Evolutionary conservation across 2,888 invertebrate genomes (phyloP).

Genomic region (Amphipoea lucens): DNA sequence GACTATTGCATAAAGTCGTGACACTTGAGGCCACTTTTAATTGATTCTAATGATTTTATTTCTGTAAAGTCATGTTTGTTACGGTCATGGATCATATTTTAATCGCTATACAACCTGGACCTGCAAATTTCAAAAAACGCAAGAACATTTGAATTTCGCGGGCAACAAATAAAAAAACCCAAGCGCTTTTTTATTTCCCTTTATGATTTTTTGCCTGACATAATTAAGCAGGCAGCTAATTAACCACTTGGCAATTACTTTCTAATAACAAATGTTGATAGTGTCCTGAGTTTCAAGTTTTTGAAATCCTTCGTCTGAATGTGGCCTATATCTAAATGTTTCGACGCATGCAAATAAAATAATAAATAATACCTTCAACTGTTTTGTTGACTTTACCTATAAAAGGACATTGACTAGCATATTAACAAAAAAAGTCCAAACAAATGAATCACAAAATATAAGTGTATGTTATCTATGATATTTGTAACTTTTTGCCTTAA

Average conservation of each 20-base stretch:
- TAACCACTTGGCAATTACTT: not conserved
- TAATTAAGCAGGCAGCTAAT: not conserved
- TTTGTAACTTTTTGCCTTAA: slow-evolving; percentile 2
- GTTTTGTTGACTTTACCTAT: not conserved
- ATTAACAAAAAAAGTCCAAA: not conserved
- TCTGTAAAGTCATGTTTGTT: no score
- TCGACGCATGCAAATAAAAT: not conserved
- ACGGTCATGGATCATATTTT: no score
- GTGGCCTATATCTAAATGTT: not conserved
- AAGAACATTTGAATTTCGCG: no score
- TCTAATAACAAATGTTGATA: not conserved
- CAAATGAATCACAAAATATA: slow-evolving; percentile 2
- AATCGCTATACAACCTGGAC: no score
- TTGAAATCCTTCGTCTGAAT: not conserved
- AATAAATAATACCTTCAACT: not conserved
- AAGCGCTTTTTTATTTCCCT: no score
- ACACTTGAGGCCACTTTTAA: no score
- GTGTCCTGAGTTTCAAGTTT: no score
- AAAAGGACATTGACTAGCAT: not conserved
- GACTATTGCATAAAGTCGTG: no score
- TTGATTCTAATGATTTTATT: no score
- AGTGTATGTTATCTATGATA: slow-evolving; percentile 9
- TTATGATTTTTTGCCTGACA: no score
- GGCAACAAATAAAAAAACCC: no score
- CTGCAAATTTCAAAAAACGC: no score